These are phyloP conservation scores for Pherbina coryleti DNA, from an alignment of 2,888 invertebrate genomes.

Conservation along the genomic window DNA sequence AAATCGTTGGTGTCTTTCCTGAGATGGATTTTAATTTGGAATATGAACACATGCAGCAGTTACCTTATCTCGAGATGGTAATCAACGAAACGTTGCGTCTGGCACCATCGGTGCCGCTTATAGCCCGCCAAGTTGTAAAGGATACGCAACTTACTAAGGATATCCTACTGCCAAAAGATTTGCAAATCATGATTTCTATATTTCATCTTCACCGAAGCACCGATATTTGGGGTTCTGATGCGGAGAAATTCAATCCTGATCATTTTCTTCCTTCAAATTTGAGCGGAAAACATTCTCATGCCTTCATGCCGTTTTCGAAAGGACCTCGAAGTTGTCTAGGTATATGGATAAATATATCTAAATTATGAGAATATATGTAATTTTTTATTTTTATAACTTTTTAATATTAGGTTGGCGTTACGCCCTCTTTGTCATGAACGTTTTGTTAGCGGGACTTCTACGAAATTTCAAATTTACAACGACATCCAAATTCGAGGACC, in stretches of 20 bases:
- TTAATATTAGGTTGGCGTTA: constrained; percentile 11
- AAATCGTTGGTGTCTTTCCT: constrained; percentile 46
- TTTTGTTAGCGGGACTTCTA: neutral
- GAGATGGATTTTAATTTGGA: constrained; percentile 46
- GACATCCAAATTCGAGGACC: neutral
- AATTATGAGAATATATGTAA: no score
- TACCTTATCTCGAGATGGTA: constrained; percentile 55
- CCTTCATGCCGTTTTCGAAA: constrained; percentile 57
- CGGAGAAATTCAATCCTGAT: constrained; percentile 52
- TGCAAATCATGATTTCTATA: constrained; percentile 48
- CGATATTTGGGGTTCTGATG: constrained; percentile 53
- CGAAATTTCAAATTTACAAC: constrained; percentile 13
- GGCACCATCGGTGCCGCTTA: constrained; percentile 50
- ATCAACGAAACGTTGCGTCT: constrained; percentile 53
- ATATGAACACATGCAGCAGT: constrained; percentile 47
- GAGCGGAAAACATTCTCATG: constrained; percentile 49
- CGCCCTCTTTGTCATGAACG: neutral
- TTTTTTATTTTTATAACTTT: neutral
- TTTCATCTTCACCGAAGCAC: constrained; percentile 50
- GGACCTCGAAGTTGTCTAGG: constrained; percentile 56
- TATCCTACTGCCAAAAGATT: constrained; percentile 47
- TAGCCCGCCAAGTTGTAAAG: constrained; percentile 48
- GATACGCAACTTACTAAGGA: constrained; percentile 45
- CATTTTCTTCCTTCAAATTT: constrained; percentile 52
- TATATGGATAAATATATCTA: constrained; percentile 25